Evolutionary conservation across 2,113 vertebrate species (phyloP).

Genomic region (Sander vitreus): DNA sequence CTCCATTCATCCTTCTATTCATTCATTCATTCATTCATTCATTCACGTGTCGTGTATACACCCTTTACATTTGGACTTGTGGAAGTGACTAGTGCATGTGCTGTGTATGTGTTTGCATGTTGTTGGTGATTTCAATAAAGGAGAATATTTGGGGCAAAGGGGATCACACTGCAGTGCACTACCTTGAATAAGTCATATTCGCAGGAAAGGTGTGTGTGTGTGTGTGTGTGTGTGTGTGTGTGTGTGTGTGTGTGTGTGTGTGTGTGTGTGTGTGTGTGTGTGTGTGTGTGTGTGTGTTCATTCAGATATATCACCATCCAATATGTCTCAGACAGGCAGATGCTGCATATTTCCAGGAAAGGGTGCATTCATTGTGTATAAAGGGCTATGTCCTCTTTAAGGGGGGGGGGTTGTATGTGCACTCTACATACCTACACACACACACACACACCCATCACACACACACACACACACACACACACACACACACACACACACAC

Average conservation of each 20-base stretch:
- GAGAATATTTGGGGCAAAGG: neutral
- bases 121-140: conserved; percentile 1
- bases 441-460: neutral
- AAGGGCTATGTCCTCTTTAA: neutral
- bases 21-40: conserved; percentile 23
- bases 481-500: neutral
- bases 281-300: neutral
- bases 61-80: neutral
- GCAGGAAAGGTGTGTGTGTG: conserved; percentile 34
- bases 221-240: conserved; percentile 3
- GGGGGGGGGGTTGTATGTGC: neutral
- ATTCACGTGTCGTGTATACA: neutral
- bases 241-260: neutral
- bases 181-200: conserved; percentile 40
- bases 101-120: neutral
- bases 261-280: neutral
- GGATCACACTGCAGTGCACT: conserved; percentile 4
- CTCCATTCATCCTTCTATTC: conserved; percentile 52
- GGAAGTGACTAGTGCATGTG: neutral
- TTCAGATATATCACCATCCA: conserved; percentile 8
- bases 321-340: conserved; percentile 25
- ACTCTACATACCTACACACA: neutral
- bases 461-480: no score
- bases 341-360: conserved; percentile 43
- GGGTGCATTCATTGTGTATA: neutral